Base-by-base conservation (phyloP, 2,113 vertebrate species). In the Scartelaos histophorus region DNA sequence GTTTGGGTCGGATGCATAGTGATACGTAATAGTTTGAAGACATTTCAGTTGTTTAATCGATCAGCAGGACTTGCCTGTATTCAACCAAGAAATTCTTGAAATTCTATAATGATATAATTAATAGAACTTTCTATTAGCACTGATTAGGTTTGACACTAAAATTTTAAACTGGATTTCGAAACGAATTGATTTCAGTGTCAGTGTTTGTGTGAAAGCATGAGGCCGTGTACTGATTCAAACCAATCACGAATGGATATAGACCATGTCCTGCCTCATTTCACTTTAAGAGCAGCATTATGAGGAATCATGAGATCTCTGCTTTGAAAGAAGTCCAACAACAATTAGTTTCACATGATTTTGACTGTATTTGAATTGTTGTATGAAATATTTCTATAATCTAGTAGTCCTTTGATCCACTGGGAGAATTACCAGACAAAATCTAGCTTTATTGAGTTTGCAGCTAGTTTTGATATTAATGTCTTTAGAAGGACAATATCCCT, bases 231-330 rank as follows among this genome's bases (percentile, higher is more conserved):
- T 66, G 19, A 45, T 66, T 66, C 38, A 45, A 66, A 43, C 12
- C 62, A 45, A 66, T 66, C 35, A 66, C 22, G 13, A 22, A 15
- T 13, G 19, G n/a, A 66, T 24, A 24, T 7, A 16, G 38, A 66
- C 22, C 19, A 15, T 66, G 15, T 24, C 43, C 64, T 24, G 64
- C n/a, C 24, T 66, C 35, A 66, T 66, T 45, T 47, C 24, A 24
- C 21, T 46, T 45, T 22, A 13, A 66, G 5, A 10, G 43, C 21
- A 46, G 10, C 13, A 13, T 66, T 66, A 13, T 24, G 21, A 15
- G 21, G 43, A 45, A 47, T 66, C 64, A 66, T 66, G 64, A 46
- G 43, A 46, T 66, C 13, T 46, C 47, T 47, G 35, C 43, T 66
- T 45, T 46, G 64, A 47, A 24, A 45, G 22, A 19, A 21, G 62